Evolutionary conservation across 2,888 invertebrate genomes (phyloP).

Genomic region (Anticlea derivata): DNA sequence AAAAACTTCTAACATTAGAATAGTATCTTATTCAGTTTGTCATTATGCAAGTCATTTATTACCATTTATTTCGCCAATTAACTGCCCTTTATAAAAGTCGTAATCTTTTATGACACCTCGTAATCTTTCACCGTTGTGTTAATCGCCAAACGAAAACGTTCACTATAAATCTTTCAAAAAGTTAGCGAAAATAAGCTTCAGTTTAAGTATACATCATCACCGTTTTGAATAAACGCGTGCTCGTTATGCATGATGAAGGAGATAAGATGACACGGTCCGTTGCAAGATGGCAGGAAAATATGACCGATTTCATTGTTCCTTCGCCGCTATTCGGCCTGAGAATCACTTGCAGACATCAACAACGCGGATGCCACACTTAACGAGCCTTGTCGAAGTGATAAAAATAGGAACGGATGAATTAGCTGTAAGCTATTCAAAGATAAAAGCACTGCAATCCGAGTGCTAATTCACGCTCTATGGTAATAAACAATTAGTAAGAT

Average conservation of each 20-base stretch:
- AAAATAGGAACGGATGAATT: constrained; percentile 78
- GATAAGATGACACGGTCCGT: constrained; percentile 77
- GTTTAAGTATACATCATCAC: constrained; percentile 70
- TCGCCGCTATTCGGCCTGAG: constrained; percentile 71
- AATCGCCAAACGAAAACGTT: constrained; percentile 28
- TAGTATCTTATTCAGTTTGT: too few species aligned
- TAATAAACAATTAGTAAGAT: constrained; percentile 59
- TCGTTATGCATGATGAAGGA: constrained; percentile 75
- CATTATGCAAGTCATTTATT: background rate
- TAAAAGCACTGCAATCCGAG: constrained; percentile 60
- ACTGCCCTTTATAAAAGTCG: constrained; percentile 27
- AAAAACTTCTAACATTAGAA: too few species aligned
- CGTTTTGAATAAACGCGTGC: constrained; percentile 71
- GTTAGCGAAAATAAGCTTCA: constrained; percentile 70
- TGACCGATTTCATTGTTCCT: constrained; percentile 83
- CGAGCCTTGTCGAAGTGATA: constrained; percentile 81
- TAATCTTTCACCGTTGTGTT: constrained; percentile 35
- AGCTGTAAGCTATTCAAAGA: constrained; percentile 75
- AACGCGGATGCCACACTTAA: constrained; percentile 78
- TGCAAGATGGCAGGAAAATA: constrained; percentile 79
- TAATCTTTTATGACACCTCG: constrained; percentile 30
- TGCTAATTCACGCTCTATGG: constrained; percentile 52
- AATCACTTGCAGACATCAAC: constrained; percentile 82
- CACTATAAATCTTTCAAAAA: constrained; percentile 61
- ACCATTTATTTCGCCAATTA: constrained; percentile 31